Base-by-base conservation (phyloP, 2,113 vertebrate genomes). In the Cyanocitta stelleri region DNA sequence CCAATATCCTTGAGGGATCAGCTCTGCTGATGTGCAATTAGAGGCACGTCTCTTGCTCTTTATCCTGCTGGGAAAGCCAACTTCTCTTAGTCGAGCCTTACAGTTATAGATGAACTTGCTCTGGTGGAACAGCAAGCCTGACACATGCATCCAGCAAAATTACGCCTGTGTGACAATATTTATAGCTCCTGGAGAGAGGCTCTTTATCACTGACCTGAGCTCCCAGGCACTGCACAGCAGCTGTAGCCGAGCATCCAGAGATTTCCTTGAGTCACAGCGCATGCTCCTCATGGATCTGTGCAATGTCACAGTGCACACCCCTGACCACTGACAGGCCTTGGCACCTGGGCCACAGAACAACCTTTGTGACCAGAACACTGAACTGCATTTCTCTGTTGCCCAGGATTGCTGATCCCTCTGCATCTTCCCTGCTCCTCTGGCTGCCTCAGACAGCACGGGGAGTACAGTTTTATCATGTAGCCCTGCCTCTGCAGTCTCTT, bases 71-170 rank as follows among this genome's bases (percentile, higher is more conserved):
- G 72, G 86, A 96, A 89, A 92, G 56, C 83, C 54, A 81, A 78
- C 93, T 96, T 78, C 92, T 95, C 93, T 95, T 90, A 90, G 82
- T 90, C 95, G 78, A 89, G 61, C 48, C 69, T 90, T 90, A 77
- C 83, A 72, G 89, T 97, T 94, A 95, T 68, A 83, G 89, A 97
- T 94, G 90, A 94, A 96, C 85, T 72, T 90, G 78, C 85, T 97
- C 61, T 94, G 88, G 82, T 93, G 90, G 68, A 96, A 92, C 83
- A 90, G 90, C 83, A 39, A 63, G 88, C 61, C 88, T 94, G 93
- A 87, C 88, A 90, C 76, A 49, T 54, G 61, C 88, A 93, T 96
- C 92, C 92, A 93, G 92, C 68, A 72, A 91, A 87, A 91, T 80
- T 80, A 89, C 78, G 91, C 87, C 76, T 52, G 52, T 93, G 85